Conservation (phyloP, 2,113 vertebrate genomes). For the Sardina pilchardus region DNA sequence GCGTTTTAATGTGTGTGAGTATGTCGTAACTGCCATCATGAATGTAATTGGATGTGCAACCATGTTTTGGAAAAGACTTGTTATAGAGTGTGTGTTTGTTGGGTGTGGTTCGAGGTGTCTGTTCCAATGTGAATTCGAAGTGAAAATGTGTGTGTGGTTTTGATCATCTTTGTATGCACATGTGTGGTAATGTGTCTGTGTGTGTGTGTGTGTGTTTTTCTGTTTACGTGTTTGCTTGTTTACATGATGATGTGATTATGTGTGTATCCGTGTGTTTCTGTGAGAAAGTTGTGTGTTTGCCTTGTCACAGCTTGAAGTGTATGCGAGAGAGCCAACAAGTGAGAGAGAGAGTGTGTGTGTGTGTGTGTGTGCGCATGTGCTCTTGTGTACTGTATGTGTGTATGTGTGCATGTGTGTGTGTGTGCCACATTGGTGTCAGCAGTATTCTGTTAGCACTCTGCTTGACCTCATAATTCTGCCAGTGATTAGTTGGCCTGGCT, state of each 20-base stretch:
- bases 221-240: not conserved
- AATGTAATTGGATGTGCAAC: not conserved
- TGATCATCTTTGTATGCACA: conserved; percentile 2
- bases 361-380: not conserved
- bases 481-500: conserved; percentile 2
- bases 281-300: not conserved
- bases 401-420: not conserved
- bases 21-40: not conserved
- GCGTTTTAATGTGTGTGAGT: not conserved
- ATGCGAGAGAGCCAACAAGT: not conserved
- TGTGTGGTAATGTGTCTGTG: not conserved
- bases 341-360: not conserved
- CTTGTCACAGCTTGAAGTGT: not conserved
- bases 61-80: conserved; percentile 1
- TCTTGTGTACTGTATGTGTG: not conserved
- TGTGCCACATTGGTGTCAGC: not conserved
- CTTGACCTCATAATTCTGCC: conserved; percentile 25
- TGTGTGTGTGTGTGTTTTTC: not conserved
- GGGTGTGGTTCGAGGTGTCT: not conserved
- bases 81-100: conserved; percentile 2
- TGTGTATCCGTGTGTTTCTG: not conserved
- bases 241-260: not conserved
- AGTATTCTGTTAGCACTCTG: conserved; percentile 8
- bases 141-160: not conserved
- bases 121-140: not conserved